phyloP scores from a whole-genome alignment of 2,797 vertebrate species.

The Neostethus bicornis region DNA sequence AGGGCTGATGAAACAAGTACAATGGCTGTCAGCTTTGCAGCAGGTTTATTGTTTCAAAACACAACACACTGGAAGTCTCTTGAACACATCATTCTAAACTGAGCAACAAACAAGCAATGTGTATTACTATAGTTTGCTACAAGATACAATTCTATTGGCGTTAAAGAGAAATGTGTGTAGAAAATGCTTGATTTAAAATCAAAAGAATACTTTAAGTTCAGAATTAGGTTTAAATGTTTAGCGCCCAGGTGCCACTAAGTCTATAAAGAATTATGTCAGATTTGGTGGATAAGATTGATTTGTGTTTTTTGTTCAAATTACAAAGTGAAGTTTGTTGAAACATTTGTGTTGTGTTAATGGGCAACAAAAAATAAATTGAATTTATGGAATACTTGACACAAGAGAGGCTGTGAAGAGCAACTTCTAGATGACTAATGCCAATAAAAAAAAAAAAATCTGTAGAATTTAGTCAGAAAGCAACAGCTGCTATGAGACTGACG shows the following conservation, averaged over 20 bases:
- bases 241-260: no score
- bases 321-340: no score
- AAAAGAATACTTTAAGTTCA: not conserved
- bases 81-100: slow-evolving; percentile 36
- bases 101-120: slow-evolving; percentile 23
- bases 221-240: not conserved
- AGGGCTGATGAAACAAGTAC: slow-evolving; percentile 50
- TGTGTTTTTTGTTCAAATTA: no score
- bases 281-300: no score
- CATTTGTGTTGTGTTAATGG: no score
- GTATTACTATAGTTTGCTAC: slow-evolving; percentile 1
- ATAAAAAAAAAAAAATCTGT: slow-evolving; percentile 1
- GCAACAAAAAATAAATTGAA: no score
- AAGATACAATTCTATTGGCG: slow-evolving; percentile 1
- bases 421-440: no score
- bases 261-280: no score
- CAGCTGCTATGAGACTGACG: not conserved
- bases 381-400: no score
- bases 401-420: no score
- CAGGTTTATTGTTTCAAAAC: slow-evolving; percentile 53
- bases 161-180: not conserved
- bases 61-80: slow-evolving; percentile 48
- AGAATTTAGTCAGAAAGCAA: not conserved
- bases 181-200: not conserved
- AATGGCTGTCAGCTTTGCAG: slow-evolving; percentile 32